Evolutionary conservation across 2,113 vertebrate genomes (phyloP), one percentile per base, ranked within the genome.

Genomic region (Manacus vitellinus): DNA sequence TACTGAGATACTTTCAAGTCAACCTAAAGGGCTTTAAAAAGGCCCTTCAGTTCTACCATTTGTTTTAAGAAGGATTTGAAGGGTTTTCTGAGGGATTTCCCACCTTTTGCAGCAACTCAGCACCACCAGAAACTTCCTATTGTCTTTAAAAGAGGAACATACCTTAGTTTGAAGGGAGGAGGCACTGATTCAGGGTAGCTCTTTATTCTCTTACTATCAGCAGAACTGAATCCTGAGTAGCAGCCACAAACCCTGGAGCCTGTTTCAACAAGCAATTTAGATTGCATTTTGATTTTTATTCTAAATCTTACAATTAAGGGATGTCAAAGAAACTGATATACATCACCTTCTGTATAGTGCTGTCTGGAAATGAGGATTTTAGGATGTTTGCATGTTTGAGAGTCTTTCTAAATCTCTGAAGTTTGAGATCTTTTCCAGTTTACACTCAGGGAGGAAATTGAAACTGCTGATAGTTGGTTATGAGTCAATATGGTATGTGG

Each of bases 121-220:
- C 30, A 58, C 22, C 31, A 51, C 35, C 31, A 14, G 35, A 66
- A 49, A 28, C 39, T 76, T 12, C 0, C 0, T 80, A 46, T 33
- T 0, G 0, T 54, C 31, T 82, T 52, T 47, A n/a, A 76, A 76
- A 88, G 51, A 70, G 41, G 8, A 75, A 27, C 2, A 3, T 92
- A 19, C 58, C 33, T 55, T 83, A 52, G 24, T 68, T 65, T 65
- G 54, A 76, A 88, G 35, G 30, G 30, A 77, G 52, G 47, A 62
- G 10, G 10, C 54, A 22, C 31, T 84, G 37, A 31, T 81, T 70
- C 49, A 85, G 28, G 28, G 27, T 10, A 68, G 30, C 25, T 88
- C 43, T 88, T 77, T 31, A 37, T 33, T 13, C 37, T 56, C 31
- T 39, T 71, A 11, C 19, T 85, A 88, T 80, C 44, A 65, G 14